A percentile compares a stretch with the other conserved stretches of the same genome.
phyloP scores from a whole-genome alignment of 1,140 invertebrate genomes.

The Uloborus diversus region DNA sequence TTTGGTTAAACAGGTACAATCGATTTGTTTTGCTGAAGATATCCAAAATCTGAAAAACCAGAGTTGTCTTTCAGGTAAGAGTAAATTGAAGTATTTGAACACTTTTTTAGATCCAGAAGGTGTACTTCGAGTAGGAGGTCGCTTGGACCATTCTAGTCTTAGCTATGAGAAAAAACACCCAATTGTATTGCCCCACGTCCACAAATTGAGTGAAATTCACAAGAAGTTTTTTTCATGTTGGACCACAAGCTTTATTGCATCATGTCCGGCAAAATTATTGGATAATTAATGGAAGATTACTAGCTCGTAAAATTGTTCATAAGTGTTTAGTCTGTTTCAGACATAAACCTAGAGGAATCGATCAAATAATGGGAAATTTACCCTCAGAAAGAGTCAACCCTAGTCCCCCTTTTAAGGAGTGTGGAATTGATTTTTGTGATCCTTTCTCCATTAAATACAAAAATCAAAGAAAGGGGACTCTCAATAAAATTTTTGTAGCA shows the following conservation, averaged over 20 bases:
- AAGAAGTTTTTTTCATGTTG: background rate
- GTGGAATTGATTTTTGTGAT: conserved; percentile 33
- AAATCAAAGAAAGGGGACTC: background rate
- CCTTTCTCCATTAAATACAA: conserved; percentile 17
- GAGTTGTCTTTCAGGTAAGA: background rate
- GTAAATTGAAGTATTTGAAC: background rate
- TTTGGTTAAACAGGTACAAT: background rate
- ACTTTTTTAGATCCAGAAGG: background rate
- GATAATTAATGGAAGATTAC: background rate
- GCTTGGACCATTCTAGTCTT: background rate
- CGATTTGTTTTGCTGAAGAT: background rate
- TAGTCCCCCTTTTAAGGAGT: background rate
- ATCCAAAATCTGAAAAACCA: background rate
- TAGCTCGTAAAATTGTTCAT: background rate
- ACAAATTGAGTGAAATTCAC: background rate
- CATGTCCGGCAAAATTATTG: conserved; percentile 3
- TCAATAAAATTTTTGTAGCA: background rate
- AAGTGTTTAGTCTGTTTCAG: conserved; percentile 7
- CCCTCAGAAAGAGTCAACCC: background rate
- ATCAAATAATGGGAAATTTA: conserved; percentile 15
- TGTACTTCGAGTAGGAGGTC: too few species aligned
- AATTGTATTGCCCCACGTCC: background rate
- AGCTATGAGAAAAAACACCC: background rate
- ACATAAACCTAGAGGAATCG: background rate
- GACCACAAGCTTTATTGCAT: background rate